phyloP scores from a whole-genome alignment of 2,888 invertebrate species.

The Macaria notata region DNA sequence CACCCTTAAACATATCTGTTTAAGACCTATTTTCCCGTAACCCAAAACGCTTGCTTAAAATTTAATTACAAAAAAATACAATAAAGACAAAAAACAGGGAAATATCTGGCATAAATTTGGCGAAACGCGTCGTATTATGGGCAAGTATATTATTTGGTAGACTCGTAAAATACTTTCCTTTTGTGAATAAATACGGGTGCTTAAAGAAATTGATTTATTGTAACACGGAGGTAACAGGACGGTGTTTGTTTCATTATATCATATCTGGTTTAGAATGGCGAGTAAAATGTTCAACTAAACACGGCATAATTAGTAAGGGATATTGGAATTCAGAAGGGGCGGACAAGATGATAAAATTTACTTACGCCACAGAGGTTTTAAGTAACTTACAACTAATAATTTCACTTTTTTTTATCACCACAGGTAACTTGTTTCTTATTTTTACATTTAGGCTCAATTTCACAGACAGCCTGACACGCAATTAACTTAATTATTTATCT shows the following conservation, averaged over 20 bases:
- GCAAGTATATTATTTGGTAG: conserved; percentile 32
- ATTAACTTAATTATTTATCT: too few species aligned
- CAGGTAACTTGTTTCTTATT: too few species aligned
- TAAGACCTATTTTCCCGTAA: conserved; percentile 8
- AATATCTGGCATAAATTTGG: conserved; percentile 30
- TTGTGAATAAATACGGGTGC: conserved; percentile 20
- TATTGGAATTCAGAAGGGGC: too few species aligned
- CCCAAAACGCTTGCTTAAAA: conserved; percentile 16
- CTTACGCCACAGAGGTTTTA: too few species aligned
- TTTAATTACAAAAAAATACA: conserved; percentile 36
- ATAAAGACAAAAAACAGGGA: conserved; percentile 26
- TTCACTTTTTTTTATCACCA: too few species aligned
- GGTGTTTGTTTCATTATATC: not conserved
- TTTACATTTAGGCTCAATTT: too few species aligned
- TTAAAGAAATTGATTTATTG: conserved; percentile 14
- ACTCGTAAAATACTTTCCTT: conserved; percentile 29
- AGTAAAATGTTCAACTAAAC: not conserved
- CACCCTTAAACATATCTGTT: conserved; percentile 6
- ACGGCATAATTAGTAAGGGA: too few species aligned
- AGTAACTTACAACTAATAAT: too few species aligned
- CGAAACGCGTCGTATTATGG: conserved; percentile 26
- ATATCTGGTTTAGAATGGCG: not conserved
- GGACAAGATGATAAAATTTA: too few species aligned
- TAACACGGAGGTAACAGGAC: conserved; percentile 3
- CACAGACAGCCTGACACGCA: too few species aligned